These are phyloP conservation scores for Exephanes ischioxanthus DNA, from an alignment of 2,888 invertebrate genomes.

Conservation along the genomic window DNA sequence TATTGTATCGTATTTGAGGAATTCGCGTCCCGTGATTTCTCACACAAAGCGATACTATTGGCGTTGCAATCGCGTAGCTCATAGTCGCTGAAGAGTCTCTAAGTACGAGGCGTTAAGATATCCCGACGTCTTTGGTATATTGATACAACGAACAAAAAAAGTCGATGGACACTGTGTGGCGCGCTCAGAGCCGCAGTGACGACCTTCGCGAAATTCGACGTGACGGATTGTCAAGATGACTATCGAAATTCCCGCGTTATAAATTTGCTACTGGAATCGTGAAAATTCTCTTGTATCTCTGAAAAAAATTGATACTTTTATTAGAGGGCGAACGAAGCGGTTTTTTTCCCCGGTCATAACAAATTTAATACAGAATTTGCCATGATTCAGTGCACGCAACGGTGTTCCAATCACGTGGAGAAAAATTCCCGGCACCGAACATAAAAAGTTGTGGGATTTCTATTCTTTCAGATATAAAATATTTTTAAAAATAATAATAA, in stretches of 20 bases:
- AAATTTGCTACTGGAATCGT: neutral
- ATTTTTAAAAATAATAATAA: no score
- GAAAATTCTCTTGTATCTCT: neutral
- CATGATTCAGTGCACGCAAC: neutral
- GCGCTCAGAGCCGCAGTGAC: conserved; percentile 3
- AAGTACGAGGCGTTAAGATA: neutral
- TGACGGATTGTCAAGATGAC: conserved; percentile 25
- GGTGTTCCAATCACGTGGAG: neutral
- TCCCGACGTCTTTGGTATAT: conserved; percentile 18
- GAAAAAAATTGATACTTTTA: neutral
- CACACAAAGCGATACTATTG: conserved; percentile 16
- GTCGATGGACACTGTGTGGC: conserved; percentile 26
- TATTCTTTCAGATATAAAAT: no score
- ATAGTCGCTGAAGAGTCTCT: conserved; percentile 29
- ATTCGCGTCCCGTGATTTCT: neutral
- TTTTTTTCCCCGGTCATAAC: neutral
- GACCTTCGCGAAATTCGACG: conserved; percentile 49
- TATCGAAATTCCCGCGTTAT: conserved; percentile 32
- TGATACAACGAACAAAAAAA: conserved; percentile 49
- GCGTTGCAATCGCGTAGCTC: conserved; percentile 3
- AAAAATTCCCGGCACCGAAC: neutral
- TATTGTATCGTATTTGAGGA: neutral
- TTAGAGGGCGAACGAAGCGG: neutral
- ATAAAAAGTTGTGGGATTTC: neutral
- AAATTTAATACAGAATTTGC: neutral